phyloP scores from a whole-genome alignment of 2,797 vertebrate genomes.

The Thalassophryne amazonica region DNA sequence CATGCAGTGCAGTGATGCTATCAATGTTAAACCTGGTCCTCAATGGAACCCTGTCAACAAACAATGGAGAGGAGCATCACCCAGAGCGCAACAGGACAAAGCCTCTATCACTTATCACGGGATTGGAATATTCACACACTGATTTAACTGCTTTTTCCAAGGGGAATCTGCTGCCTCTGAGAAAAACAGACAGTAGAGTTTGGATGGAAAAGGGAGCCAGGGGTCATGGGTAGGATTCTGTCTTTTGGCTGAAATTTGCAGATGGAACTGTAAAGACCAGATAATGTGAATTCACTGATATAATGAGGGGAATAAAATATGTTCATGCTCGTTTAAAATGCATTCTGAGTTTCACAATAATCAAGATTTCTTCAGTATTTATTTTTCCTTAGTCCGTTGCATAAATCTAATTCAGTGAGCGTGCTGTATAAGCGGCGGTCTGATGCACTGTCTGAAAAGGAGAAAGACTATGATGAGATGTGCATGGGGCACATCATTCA shows the following conservation, averaged over 20 bases:
- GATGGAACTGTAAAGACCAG: conserved; percentile 28
- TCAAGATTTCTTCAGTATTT: conserved; percentile 8
- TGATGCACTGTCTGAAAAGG: conserved; percentile 31
- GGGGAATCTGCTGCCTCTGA: conserved; percentile 55
- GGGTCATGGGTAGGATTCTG: conserved; percentile 7
- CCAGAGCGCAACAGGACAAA: conserved; percentile 75
- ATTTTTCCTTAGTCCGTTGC: conserved; percentile 3
- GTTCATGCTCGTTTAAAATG: conserved; percentile 13
- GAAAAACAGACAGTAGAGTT: conserved; percentile 38
- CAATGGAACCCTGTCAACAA: conserved; percentile 74
- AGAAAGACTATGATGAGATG: conserved; percentile 53
- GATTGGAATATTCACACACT: conserved; percentile 72
- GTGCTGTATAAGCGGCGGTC: conserved; percentile 26
- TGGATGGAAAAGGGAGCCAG: conserved; percentile 2
- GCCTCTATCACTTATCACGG: conserved; percentile 61
- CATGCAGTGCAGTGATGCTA: conserved; percentile 72
- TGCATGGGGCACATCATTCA: conserved; percentile 60
- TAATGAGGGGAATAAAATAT: conserved; percentile 34
- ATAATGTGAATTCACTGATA: conserved; percentile 30
- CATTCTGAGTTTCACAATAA: conserved; percentile 31
- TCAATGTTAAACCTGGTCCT: conserved; percentile 68
- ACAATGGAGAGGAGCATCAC: conserved; percentile 76
- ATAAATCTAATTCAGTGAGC: conserved; percentile 51
- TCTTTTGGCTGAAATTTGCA: conserved; percentile 49
- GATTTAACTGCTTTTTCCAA: conserved; percentile 68